Percentiles rank a stretch among this genome's conserved stretches.
phyloP scores from a whole-genome alignment of 2,113 vertebrate genomes.

The Anser cygnoides region DNA sequence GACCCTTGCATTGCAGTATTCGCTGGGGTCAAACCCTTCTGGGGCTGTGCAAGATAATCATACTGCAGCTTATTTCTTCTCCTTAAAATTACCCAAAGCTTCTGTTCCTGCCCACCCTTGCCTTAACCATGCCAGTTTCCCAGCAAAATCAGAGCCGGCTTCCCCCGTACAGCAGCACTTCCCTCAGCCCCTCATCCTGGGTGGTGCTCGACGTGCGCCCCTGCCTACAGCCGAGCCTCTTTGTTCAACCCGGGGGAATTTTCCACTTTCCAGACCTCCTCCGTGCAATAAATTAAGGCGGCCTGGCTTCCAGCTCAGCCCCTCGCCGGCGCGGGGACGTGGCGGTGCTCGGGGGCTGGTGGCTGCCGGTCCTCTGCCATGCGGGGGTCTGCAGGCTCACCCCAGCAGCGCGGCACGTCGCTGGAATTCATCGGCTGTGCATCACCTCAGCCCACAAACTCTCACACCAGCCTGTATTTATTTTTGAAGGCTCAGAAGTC shows the following conservation, averaged over 20 bases:
- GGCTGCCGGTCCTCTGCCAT: background rate
- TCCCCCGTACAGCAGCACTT: background rate
- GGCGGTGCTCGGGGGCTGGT: background rate
- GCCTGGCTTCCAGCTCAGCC: background rate
- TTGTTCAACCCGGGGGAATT: conserved; percentile 21
- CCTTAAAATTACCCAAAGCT: background rate
- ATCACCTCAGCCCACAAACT: background rate
- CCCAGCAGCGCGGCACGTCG: background rate
- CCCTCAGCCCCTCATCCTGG: background rate
- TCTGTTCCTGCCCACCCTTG: background rate
- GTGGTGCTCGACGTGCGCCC: background rate
- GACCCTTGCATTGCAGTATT: accelerated
- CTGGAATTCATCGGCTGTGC: background rate
- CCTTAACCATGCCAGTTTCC: background rate
- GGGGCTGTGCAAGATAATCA: background rate
- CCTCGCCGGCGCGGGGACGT: accelerated
- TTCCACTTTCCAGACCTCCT: conserved; percentile 40
- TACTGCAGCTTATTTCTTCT: background rate
- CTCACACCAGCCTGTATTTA: background rate
- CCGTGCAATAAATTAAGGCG: background rate
- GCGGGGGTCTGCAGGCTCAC: background rate
- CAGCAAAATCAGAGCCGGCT: background rate
- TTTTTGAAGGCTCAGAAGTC: background rate
- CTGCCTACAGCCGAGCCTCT: conserved; percentile 7
- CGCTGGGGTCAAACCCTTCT: background rate